Base-by-base conservation (phyloP, 2,888 invertebrate genomes). In the Leucoma salicis region DNA sequence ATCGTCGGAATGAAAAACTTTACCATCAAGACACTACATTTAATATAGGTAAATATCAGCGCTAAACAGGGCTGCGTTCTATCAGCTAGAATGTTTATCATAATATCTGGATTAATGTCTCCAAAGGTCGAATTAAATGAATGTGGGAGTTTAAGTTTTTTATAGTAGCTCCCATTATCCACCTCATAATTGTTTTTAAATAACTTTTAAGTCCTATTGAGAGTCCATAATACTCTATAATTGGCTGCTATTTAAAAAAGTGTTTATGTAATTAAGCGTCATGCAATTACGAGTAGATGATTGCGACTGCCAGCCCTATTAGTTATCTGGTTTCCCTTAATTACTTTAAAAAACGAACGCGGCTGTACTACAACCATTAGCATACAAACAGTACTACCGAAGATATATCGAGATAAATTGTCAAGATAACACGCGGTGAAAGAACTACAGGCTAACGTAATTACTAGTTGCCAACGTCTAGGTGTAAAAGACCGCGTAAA, bases 371-470 rank as follows among this genome's bases (percentile, higher is more conserved):
- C 43, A 49, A 35, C 70, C 69, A 84, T 85, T 85, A 83, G 76
- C 83, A 85, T 82, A 82, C 75, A 82, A 81, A 83, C 81, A 81
- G 70, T 66, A 74, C 70, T 68, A 67, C 74, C 65, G 66, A 68
- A 74, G 75, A 82, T 77, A 77, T 70, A 72, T 67, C 67, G 64
- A 78, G 84, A 84, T 85, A 79, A 84, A 82, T 82, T 80, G 82
- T 74, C 61, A 63, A 74, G 84, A 85, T 85, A 85, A 78, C 59
- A 51, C 33, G 57, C 70, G 74, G 78, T 72, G 78, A 82, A 83
- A 82, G 81, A 84, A 82, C 71, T 64, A 65, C 63, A 63, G 66
- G 57, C 66, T 57, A 60, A 53, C 57, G 70, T 83, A 82, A 83
- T 84, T 83, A 79, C 68, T 71, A 61, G 66, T 59, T 65, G 45